Conservation (phyloP, 2,113 vertebrate species). For the Pimephales promelas region DNA sequence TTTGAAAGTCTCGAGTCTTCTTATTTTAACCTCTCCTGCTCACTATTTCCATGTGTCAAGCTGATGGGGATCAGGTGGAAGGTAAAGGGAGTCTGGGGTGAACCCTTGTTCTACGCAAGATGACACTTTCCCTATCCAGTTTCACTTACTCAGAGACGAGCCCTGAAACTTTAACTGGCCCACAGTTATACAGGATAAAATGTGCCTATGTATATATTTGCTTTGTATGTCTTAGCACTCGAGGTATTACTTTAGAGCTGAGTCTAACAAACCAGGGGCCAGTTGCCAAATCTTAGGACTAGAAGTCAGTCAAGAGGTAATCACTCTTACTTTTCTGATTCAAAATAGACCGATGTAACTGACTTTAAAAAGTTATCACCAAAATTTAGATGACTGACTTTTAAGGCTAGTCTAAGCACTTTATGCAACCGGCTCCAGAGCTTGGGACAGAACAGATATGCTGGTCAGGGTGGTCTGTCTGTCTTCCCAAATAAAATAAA, state of each 20-base stretch:
- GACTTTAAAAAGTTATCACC: too few relatives aligned
- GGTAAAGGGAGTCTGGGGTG: constrained; percentile 34
- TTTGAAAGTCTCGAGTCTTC: neutral
- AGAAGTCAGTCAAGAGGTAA: too few relatives aligned
- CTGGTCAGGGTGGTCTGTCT: neutral
- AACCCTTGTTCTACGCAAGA: constrained; percentile 57
- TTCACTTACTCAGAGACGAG: constrained; percentile 43
- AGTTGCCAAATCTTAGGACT: too few relatives aligned
- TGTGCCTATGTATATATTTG: constrained; percentile 22
- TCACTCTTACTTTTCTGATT: too few relatives aligned
- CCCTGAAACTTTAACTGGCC: constrained; percentile 52
- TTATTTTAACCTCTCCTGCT: constrained; percentile 38
- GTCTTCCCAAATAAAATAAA: neutral
- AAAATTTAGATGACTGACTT: too few relatives aligned
- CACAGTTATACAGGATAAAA: constrained; percentile 25
- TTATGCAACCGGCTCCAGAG: too few relatives aligned
- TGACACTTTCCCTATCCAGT: constrained; percentile 52
- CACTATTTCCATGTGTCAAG: constrained; percentile 49
- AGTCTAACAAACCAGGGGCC: constrained; percentile 5
- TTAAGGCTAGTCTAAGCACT: too few relatives aligned
- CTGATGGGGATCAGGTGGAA: constrained; percentile 46
- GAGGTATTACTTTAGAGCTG: neutral
- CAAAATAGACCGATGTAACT: too few relatives aligned
- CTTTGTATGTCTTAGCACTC: constrained; percentile 4
- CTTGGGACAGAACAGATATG: neutral